Evolutionary conservation across 2,797 vertebrate genomes (phyloP), one percentile per base, ranked within the genome.

Genomic region (Coilia nasus): DNA sequence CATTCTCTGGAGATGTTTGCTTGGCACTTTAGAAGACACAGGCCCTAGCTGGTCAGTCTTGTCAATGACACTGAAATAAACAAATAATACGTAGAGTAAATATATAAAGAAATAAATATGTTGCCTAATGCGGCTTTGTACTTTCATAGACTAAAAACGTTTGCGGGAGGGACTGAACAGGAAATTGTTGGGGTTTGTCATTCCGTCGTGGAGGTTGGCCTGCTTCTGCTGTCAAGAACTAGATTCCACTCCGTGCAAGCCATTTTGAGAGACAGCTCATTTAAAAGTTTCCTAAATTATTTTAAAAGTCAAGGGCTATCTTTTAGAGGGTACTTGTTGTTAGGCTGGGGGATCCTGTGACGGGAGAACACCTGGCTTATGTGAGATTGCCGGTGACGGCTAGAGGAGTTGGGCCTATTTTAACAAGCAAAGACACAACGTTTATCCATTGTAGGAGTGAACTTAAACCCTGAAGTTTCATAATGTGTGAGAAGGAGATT

Each of bases 61-160:
- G 67, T 75, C 86, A 90, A 86, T 89, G 87, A 92, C 89, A 91
- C 64, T 59, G 62, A 93, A 86, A 86, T 5, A 75, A 31, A 75
- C 17, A 75, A 7, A 19, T 7, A 19, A 21, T 15, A 6, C 0
- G 6, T 6, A 78, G 15, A 78, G 21, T 6, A 62, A n/a, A 25
- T 14, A 62, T 1, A 62, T 6, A 62, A 62, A 62, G n/a, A 59
- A 19, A 59, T 59, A 57, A 82, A 87, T 75, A 80, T 82, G 41
- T 23, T 56, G 47, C 86, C 87, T 86, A 86, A 87, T 88, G 84
- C 85, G 81, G 59, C 71, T 87, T 47, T 87, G 62, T 84, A 83
- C 60, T 64, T 84, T 88, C 35, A 82, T 81, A 25, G 86, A 85
- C 10, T 44, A 62, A 82, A 89, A 90, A 91, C 85, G 87, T 87